Conservation (phyloP, 2,888 invertebrate species). For the Leucoma salicis region DNA sequence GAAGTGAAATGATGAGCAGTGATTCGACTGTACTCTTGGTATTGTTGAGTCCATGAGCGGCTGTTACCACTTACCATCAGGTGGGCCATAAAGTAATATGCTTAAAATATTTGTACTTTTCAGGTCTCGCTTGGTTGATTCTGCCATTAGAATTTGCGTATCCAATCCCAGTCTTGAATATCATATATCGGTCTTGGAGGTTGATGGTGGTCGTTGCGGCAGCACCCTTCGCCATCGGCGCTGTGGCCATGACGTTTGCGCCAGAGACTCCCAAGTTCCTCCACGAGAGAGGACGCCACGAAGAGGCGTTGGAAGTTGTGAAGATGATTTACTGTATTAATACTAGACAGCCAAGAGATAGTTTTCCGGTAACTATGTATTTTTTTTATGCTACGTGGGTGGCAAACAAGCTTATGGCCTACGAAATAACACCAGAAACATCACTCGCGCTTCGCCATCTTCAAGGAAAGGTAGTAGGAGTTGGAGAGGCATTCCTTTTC, state of each 20-base stretch:
- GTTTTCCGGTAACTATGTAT: constrained; percentile 58
- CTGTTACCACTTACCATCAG: no score
- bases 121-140: constrained; percentile 86
- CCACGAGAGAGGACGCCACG: constrained; percentile 81
- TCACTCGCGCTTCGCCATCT: no score
- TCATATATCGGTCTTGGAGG: constrained; percentile 88
- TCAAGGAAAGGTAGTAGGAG: no score
- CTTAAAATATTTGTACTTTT: constrained; percentile 19
- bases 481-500: no score
- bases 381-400: no score
- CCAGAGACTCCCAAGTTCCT: constrained; percentile 92
- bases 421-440: no score
- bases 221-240: constrained; percentile 83
- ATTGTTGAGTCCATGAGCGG: no score
- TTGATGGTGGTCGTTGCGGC: constrained; percentile 85
- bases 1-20: no score
- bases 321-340: constrained; percentile 61
- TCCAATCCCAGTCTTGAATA: constrained; percentile 63
- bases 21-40: no score
- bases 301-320: constrained; percentile 79
- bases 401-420: no score
- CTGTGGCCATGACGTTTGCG: constrained; percentile 80
- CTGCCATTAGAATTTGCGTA: constrained; percentile 81
- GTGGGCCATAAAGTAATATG: no score
- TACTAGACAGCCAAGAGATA: constrained; percentile 45